A percentile compares a stretch with the other conserved stretches of the same genome.
These are phyloP conservation scores for Danio kyathit DNA, from an alignment of 2,797 vertebrate genomes.

Conservation along the genomic window DNA sequence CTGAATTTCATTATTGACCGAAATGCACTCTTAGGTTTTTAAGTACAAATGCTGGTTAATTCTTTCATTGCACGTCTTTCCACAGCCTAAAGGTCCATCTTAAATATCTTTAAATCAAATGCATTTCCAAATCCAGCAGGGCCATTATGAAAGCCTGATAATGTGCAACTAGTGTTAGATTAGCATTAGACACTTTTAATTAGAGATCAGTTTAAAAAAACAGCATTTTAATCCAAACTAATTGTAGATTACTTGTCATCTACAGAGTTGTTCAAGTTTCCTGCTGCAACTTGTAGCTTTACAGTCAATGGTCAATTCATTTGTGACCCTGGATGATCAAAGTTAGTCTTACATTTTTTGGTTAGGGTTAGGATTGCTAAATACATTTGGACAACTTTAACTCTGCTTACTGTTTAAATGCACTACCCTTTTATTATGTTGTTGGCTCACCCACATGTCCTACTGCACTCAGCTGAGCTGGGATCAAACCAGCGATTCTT, in stretches of 20 bases:
- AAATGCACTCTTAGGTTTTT: conserved; percentile 2
- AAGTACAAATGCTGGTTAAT: conserved; percentile 9
- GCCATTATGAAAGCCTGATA: not conserved
- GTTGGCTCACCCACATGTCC: too few relatives aligned
- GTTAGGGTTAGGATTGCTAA: too few relatives aligned
- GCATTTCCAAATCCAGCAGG: not conserved
- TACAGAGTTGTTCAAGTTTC: not conserved
- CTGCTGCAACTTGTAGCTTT: not conserved
- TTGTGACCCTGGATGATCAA: too few relatives aligned
- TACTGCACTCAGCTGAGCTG: too few relatives aligned
- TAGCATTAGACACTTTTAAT: too few relatives aligned
- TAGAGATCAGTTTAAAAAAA: not conserved
- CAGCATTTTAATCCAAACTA: not conserved
- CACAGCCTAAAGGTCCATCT: not conserved
- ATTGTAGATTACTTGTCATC: not conserved
- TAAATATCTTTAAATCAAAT: conserved; percentile 1
- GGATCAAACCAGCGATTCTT: too few relatives aligned
- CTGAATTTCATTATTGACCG: conserved; percentile 15
- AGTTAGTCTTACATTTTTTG: too few relatives aligned
- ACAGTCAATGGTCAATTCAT: not conserved
- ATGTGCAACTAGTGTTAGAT: not conserved
- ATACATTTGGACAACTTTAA: too few relatives aligned
- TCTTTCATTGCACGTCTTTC: not conserved
- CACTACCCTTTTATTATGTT: too few relatives aligned
- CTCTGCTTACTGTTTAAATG: too few relatives aligned